Evolutionary conservation across 1,140 invertebrate genomes (phyloP).

Genomic region (Cecropterus lyciades): DNA sequence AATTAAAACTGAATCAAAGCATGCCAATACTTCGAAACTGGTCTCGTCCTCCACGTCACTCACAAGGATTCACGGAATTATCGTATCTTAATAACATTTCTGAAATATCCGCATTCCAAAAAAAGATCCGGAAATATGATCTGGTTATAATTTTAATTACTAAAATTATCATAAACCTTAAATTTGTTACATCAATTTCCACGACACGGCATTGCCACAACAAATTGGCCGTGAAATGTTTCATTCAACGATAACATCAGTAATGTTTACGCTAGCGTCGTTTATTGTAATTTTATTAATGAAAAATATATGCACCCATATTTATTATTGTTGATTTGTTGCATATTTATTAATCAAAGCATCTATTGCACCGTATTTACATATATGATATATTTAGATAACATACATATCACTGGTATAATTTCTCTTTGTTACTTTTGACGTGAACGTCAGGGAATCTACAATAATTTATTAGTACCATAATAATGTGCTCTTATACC

Average conservation of each 20-base stretch:
- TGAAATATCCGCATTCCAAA: conserved; percentile 5
- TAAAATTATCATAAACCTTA: conserved; percentile 1
- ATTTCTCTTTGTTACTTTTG: too few relatives aligned
- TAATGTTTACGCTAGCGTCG: background rate
- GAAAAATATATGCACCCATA: too few relatives aligned
- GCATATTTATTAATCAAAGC: too few relatives aligned
- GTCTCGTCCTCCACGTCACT: conserved; percentile 5
- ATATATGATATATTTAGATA: too few relatives aligned
- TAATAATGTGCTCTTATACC: too few relatives aligned
- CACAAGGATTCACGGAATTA: conserved; percentile 8
- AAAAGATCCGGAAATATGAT: conserved; percentile 12
- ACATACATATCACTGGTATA: too few relatives aligned
- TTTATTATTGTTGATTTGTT: too few relatives aligned
- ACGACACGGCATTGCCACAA: background rate
- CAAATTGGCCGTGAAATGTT: background rate
- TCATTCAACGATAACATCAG: background rate
- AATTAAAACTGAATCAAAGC: background rate
- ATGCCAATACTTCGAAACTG: background rate
- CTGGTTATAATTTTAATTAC: conserved; percentile 18
- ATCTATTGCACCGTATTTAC: too few relatives aligned
- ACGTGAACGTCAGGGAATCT: too few relatives aligned
- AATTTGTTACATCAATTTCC: conserved; percentile 1
- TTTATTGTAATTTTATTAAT: too few relatives aligned
- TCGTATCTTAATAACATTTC: conserved; percentile 6
- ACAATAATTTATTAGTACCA: too few relatives aligned